Evolutionary conservation across 2,888 invertebrate genomes (phyloP).

Genomic region (Troides oblongomaculatus): DNA sequence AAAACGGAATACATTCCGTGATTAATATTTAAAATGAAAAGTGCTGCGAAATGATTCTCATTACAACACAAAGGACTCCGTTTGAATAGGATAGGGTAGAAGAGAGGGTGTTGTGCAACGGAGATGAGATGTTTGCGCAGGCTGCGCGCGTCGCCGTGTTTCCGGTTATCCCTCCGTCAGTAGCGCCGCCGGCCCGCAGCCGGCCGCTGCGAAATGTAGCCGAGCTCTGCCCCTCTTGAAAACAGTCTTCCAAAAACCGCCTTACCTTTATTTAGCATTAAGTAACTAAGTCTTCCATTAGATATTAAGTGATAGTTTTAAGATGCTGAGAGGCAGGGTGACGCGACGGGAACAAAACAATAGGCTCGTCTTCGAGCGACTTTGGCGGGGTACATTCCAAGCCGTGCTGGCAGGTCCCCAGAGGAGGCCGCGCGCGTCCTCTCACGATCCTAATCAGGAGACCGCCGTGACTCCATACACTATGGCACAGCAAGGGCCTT

Average conservation of each 20-base stretch:
- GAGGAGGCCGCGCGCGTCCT: conserved; percentile 65
- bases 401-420: conserved; percentile 66
- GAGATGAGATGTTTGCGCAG: conserved; percentile 73
- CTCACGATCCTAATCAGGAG: conserved; percentile 57
- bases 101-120: conserved; percentile 30
- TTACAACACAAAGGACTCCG: conserved; percentile 29
- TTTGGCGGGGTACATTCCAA: conserved; percentile 85
- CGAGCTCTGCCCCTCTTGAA: conserved; percentile 49
- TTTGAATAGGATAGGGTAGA: conserved; percentile 23
- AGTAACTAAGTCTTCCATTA: conserved; percentile 80
- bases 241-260: conserved; percentile 68
- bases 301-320: conserved; percentile 52
- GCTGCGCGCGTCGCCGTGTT: conserved; percentile 61
- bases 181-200: conserved; percentile 74
- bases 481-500: conserved; percentile 42
- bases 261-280: conserved; percentile 55
- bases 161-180: conserved; percentile 52
- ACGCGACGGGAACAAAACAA: conserved; percentile 77
- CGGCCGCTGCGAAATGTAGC: conserved; percentile 71
- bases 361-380: conserved; percentile 84
- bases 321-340: conserved; percentile 73
- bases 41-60: conserved; percentile 7
- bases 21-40: neutral
- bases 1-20: neutral
- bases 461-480: conserved; percentile 41